Percentiles rank a stretch among this genome's conserved stretches.
Evolutionary conservation across 2,888 invertebrate species (phyloP).

Genomic region (Andrena dorsata): DNA sequence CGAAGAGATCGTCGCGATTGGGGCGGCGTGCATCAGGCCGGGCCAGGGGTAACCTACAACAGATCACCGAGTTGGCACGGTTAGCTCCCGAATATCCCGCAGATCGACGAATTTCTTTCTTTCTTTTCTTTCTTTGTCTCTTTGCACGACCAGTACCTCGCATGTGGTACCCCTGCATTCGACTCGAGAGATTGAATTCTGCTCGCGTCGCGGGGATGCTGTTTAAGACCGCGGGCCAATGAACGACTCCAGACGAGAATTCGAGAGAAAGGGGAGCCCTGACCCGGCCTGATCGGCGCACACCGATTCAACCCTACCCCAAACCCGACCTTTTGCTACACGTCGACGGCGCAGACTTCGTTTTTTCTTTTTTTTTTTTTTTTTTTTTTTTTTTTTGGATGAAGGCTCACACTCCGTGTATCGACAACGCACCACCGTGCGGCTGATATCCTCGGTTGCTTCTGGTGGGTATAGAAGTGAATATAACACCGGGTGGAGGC

Average conservation of each 20-base stretch:
- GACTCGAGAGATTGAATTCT: slow-evolving; percentile 2
- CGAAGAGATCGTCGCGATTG: slow-evolving; percentile 82
- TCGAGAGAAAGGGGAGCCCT: slow-evolving; percentile 81
- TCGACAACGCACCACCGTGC: slow-evolving; percentile 42
- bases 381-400: slow-evolving; percentile 14
- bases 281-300: slow-evolving; percentile 84
- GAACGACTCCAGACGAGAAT: slow-evolving; percentile 18
- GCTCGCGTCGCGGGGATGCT: neutral
- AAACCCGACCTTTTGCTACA: slow-evolving; percentile 54
- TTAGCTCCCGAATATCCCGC: slow-evolving; percentile 64
- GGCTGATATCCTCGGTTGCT: slow-evolving; percentile 50
- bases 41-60: slow-evolving; percentile 85
- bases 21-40: slow-evolving; percentile 84
- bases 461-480: slow-evolving; percentile 53
- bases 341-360: slow-evolving; percentile 30
- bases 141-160: slow-evolving; percentile 1
- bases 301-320: slow-evolving; percentile 45
- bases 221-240: slow-evolving; percentile 29
- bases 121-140: neutral
- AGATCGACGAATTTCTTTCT: slow-evolving; percentile 16
- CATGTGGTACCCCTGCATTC: slow-evolving; percentile 19
- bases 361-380: slow-evolving; percentile 3
- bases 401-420: slow-evolving; percentile 50
- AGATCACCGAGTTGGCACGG: slow-evolving; percentile 76
- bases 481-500: slow-evolving; percentile 73